These are phyloP conservation scores for Fragum fragum DNA, from an alignment of 2,888 invertebrate genomes.

Conservation along the genomic window DNA sequence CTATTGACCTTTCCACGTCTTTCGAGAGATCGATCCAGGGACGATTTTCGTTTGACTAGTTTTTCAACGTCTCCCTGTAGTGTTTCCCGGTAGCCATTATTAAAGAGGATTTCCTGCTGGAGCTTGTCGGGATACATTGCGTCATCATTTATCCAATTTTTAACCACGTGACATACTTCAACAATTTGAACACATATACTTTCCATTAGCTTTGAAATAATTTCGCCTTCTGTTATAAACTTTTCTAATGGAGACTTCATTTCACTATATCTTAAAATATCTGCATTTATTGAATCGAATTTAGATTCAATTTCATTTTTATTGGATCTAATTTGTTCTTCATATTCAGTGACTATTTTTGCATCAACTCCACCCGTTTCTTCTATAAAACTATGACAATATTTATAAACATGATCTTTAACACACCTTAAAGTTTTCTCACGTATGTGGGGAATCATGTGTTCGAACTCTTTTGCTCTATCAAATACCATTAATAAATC, in stretches of 20 bases:
- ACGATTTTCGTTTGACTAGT: slow-evolving; percentile 60
- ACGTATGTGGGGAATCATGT: slow-evolving; percentile 69
- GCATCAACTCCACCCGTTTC: slow-evolving; percentile 74
- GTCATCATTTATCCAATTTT: slow-evolving; percentile 78
- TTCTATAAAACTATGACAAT: slow-evolving; percentile 77
- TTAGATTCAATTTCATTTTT: slow-evolving; percentile 72
- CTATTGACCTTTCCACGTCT: slow-evolving; percentile 62
- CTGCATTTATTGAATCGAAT: slow-evolving; percentile 70
- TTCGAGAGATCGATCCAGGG: slow-evolving; percentile 66
- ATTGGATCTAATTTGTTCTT: slow-evolving; percentile 67
- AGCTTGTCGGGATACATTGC: slow-evolving; percentile 76
- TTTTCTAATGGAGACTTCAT: slow-evolving; percentile 72
- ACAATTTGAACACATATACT: slow-evolving; percentile 75
- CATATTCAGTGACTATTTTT: slow-evolving; percentile 72
- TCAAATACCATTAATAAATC: slow-evolving; percentile 72
- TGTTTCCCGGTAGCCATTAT: slow-evolving; percentile 74
- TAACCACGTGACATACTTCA: slow-evolving; percentile 73
- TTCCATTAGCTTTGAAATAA: slow-evolving; percentile 72
- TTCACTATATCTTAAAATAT: slow-evolving; percentile 74
- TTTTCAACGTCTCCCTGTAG: slow-evolving; percentile 70
- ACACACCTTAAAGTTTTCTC: slow-evolving; percentile 71
- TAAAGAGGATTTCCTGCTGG: slow-evolving; percentile 73
- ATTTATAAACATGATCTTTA: slow-evolving; percentile 74
- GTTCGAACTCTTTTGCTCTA: slow-evolving; percentile 73
- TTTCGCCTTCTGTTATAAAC: slow-evolving; percentile 70